These are phyloP conservation scores for Montipora foliosa DNA, from an alignment of 64 coral and sea anemone species.

Conservation along the genomic window DNA sequence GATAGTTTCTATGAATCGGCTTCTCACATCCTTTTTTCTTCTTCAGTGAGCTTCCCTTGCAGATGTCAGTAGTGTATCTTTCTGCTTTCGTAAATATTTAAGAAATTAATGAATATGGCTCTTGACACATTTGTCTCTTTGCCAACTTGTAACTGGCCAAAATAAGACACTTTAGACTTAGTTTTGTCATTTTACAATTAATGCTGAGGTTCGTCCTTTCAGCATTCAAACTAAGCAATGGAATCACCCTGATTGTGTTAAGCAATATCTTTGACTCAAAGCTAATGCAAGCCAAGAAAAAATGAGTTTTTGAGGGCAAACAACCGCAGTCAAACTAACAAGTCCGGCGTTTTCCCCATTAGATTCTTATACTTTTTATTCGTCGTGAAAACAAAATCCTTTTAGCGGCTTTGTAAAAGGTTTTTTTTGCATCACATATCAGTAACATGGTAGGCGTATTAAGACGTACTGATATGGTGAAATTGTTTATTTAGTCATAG, in stretches of 20 bases:
- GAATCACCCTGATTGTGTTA: too few species aligned
- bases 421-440: too few species aligned
- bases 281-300: too few species aligned
- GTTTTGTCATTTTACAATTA: neutral
- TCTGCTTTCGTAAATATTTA: slow-evolving; percentile 30
- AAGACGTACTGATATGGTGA: too few species aligned
- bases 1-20: neutral
- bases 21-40: neutral
- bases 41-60: neutral
- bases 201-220: neutral
- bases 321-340: too few species aligned
- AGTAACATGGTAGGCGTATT: too few species aligned
- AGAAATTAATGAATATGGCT: slow-evolving; percentile 39
- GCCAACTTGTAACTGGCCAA: slow-evolving; percentile 1
- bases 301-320: too few species aligned
- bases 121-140: slow-evolving; percentile 35
- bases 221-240: too few species aligned
- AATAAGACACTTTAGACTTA: slow-evolving; percentile 2
- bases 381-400: neutral
- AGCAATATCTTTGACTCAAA: too few species aligned
- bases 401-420: neutral
- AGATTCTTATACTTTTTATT: neutral
- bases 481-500: too few species aligned
- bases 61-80: slow-evolving; percentile 6
- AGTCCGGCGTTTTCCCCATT: neutral